Percentiles rank a stretch among this genome's conserved stretches.
phyloP scores from a whole-genome alignment of 2,888 invertebrate genomes.

The Drosophila paramelanica region DNA sequence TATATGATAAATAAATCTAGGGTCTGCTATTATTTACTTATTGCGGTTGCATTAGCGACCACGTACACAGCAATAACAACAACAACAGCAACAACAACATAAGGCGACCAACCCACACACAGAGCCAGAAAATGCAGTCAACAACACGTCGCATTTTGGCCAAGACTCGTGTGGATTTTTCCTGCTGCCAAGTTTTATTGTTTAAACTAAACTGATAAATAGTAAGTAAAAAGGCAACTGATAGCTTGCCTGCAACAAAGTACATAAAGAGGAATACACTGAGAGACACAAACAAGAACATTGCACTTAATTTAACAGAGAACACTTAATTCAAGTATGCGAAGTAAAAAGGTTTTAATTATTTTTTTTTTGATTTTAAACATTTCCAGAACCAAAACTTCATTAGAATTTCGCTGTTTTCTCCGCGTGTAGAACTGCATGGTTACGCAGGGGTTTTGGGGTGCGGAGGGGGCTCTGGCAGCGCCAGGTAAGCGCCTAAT shows the following conservation, averaged over 20 bases:
- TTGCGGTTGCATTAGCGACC: slow-evolving; percentile 60
- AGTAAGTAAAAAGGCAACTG: slow-evolving; percentile 39
- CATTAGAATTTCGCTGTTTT: too few relatives aligned
- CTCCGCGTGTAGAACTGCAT: too few relatives aligned
- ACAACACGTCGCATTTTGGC: slow-evolving; percentile 48
- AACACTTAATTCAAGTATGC: not conserved
- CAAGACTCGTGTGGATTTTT: slow-evolving; percentile 49
- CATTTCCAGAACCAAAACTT: too few relatives aligned
- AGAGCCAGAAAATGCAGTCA: slow-evolving; percentile 8
- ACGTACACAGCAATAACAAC: slow-evolving; percentile 51
- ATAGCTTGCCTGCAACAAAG: slow-evolving; percentile 16
- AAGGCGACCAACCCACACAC: slow-evolving; percentile 6
- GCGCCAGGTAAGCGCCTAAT: slow-evolving; percentile 75
- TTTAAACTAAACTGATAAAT: slow-evolving; percentile 72
- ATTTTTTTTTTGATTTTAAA: too few relatives aligned
- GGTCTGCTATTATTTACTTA: slow-evolving; percentile 66
- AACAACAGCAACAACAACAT: slow-evolving; percentile 11
- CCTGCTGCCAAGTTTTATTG: slow-evolving; percentile 63
- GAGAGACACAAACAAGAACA: not conserved
- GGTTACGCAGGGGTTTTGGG: not conserved
- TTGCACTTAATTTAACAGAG: not conserved
- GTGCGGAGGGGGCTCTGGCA: slow-evolving; percentile 1
- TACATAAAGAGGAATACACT: not conserved
- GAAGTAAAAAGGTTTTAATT: too few relatives aligned
- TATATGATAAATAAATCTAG: slow-evolving; percentile 52